Base-by-base conservation (phyloP, 1,140 invertebrate species). In the Heliconius hermathena region DNA sequence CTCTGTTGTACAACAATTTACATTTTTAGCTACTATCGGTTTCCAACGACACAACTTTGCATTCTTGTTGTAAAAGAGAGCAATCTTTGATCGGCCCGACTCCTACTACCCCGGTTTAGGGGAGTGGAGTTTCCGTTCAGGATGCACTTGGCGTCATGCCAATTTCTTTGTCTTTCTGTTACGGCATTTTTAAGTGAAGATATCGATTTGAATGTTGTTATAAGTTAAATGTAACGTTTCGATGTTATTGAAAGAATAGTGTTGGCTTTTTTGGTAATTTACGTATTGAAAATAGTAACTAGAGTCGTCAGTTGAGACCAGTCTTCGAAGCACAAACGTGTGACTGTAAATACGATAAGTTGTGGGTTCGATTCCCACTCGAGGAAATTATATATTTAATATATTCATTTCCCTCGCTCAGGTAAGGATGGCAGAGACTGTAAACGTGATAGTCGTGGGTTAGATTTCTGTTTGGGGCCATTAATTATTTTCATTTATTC, bases 111-210 rank as follows among this genome's bases (percentile, higher is more conserved):
- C 85, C 89, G 88, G 77, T 80, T 82, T 76, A 78, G 77, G 78
- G 78, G 74, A 52, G 77, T 78, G 79, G 73, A 79, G 81, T 79
- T 81, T 84, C 82, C 79, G 84, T 82, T 82, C 77, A 77, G 76
- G 83, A 84, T 80, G 74, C 78, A 75, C 60, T 76, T 94, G 92
- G 92, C 92, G 76, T 74, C 26, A 80, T 76, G 90, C 92, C 92
- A 94, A 91, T 89, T 91, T 90, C 90, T 92, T 91, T 89, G 90
- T 90, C 91, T 92, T 29, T 66, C n/a, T 89, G 89, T 89, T 88
- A 89, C 87, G 84, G 75, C 84, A 77, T 79, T 82, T 88, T 87
- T 84, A 84, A 89, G 84, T 90, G 82, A 86, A 8, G 2, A 26
- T 66, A 85, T 90, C 81, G 84, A 84, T 66, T 66, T 29, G 11